Conservation (phyloP, 2,888 invertebrate genomes). For the Drosophila quinaria region DNA sequence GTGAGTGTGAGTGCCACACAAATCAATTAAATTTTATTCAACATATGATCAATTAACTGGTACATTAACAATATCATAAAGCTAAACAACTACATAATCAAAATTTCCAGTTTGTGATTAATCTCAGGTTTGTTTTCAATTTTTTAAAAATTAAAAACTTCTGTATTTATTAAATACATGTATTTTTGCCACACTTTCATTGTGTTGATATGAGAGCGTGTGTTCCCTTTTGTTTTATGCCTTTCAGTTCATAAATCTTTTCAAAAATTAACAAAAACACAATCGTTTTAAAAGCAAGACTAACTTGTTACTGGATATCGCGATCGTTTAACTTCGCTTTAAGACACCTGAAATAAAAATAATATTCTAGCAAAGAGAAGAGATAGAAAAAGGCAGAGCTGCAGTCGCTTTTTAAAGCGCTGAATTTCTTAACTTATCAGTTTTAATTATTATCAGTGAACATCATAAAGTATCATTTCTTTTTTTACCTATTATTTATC, state of each 20-base stretch:
- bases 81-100: slow-evolving; percentile 22
- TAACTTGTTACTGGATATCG: neutral
- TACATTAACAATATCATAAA: slow-evolving; percentile 33
- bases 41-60: slow-evolving; percentile 33
- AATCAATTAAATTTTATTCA: slow-evolving; percentile 37
- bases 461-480: neutral
- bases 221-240: slow-evolving; percentile 22
- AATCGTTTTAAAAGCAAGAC: neutral
- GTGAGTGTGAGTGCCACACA: slow-evolving; percentile 20
- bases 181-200: slow-evolving; percentile 51
- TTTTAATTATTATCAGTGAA: neutral
- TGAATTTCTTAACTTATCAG: slow-evolving; percentile 1
- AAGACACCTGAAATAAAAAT: neutral
- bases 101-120: slow-evolving; percentile 56
- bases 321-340: no score
- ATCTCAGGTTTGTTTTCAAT: slow-evolving; percentile 51
- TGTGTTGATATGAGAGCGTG: slow-evolving; percentile 74
- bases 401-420: neutral
- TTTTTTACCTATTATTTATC: neutral
- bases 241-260: slow-evolving; percentile 15
- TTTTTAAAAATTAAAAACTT: slow-evolving; percentile 11
- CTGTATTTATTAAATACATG: slow-evolving; percentile 38
- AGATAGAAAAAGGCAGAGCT: neutral
- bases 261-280: neutral
- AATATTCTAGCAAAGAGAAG: neutral